phyloP scores from a whole-genome alignment of 2,797 vertebrate genomes.

The Thalassophryne amazonica region DNA sequence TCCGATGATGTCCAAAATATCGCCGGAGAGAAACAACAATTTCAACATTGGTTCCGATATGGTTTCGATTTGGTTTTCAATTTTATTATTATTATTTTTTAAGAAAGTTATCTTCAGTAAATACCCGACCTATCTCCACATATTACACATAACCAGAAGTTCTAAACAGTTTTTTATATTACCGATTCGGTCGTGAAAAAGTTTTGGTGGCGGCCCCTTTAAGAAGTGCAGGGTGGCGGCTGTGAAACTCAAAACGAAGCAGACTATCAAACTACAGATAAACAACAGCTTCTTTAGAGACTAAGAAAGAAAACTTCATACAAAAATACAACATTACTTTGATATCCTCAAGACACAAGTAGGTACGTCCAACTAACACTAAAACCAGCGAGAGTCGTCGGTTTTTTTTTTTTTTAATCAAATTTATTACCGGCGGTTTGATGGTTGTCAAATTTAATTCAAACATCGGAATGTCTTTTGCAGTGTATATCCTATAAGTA shows the following conservation, averaged over 20 bases:
- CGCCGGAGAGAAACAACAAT: constrained; percentile 22
- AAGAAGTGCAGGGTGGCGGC: constrained; percentile 74
- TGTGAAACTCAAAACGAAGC: constrained; percentile 56
- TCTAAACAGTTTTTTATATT: too few relatives aligned
- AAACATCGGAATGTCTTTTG: too few relatives aligned
- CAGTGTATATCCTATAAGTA: too few relatives aligned
- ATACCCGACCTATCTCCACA: too few relatives aligned
- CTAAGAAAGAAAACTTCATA: constrained; percentile 14
- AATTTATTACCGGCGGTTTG: too few relatives aligned
- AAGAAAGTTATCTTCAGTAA: too few relatives aligned
- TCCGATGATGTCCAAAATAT: constrained; percentile 58
- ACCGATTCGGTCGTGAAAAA: neutral
- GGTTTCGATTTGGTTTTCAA: neutral
- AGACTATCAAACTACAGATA: constrained; percentile 52
- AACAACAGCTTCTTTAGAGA: constrained; percentile 27
- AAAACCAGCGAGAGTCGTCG: too few relatives aligned
- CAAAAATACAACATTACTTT: neutral
- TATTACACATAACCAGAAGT: too few relatives aligned
- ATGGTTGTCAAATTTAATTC: too few relatives aligned
- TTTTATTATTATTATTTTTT: too few relatives aligned
- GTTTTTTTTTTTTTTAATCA: too few relatives aligned
- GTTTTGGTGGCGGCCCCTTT: constrained; percentile 67
- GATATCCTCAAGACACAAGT: constrained; percentile 3
- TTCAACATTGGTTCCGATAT: constrained; percentile 3
- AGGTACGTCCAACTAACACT: too few relatives aligned